phyloP scores from a whole-genome alignment of 2,888 invertebrate species.

The Drosophila siamana region DNA sequence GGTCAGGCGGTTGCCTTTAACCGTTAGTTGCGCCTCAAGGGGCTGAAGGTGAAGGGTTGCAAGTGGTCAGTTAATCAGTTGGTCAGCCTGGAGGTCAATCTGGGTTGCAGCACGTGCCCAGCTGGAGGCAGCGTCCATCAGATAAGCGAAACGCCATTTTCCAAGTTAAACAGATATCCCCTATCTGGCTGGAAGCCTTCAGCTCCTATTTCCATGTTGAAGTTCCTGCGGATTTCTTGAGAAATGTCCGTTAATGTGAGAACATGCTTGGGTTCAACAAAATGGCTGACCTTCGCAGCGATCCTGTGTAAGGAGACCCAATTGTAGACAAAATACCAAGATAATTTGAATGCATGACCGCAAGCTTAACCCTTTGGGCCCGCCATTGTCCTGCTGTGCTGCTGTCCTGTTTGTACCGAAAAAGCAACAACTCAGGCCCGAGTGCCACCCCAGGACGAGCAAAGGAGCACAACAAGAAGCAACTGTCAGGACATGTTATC shows the following conservation, averaged over 20 bases:
- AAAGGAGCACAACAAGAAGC: slow-evolving; percentile 8
- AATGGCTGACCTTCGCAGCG: slow-evolving; percentile 71
- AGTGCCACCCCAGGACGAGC: slow-evolving; percentile 53
- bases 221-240: slow-evolving; percentile 47
- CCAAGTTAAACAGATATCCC: background rate
- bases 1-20: slow-evolving; percentile 70
- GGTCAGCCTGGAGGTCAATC: slow-evolving; percentile 25
- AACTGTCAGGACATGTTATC: slow-evolving; percentile 51
- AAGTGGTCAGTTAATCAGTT: slow-evolving; percentile 44
- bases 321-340: slow-evolving; percentile 55
- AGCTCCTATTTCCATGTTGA: background rate
- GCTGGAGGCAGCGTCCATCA: slow-evolving; percentile 4
- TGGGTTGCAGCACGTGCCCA: slow-evolving; percentile 41
- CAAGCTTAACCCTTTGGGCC: slow-evolving; percentile 69
- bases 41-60: slow-evolving; percentile 34
- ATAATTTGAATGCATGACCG: slow-evolving; percentile 78
- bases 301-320: slow-evolving; percentile 31
- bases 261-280: slow-evolving; percentile 71
- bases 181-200: slow-evolving; percentile 1
- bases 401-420: slow-evolving; percentile 18
- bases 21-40: slow-evolving; percentile 1
- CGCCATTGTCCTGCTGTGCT: slow-evolving; percentile 60
- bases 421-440: slow-evolving; percentile 41
- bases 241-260: slow-evolving; percentile 78
- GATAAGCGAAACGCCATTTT: slow-evolving; percentile 27